Base-by-base conservation (phyloP, 2,113 vertebrate genomes). In the Lagopus muta region DNA sequence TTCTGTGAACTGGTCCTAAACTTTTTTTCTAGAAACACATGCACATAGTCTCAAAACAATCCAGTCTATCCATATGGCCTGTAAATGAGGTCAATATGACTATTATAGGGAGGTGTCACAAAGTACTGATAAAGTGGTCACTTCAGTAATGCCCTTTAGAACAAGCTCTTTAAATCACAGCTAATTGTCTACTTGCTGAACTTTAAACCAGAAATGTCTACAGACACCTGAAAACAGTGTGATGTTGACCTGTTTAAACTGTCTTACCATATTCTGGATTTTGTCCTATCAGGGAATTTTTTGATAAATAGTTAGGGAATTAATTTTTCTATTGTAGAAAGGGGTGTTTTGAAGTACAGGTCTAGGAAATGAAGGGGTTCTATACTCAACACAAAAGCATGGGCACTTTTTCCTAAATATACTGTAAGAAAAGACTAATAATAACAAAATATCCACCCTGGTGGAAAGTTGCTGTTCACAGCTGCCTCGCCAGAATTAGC, bases 401-500 rank as follows among this genome's bases (percentile, higher is more conserved):
- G 14, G 66, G 5, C 21, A 58, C 16, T 73, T 81, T 89, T 89
- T 54, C 71, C 42, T 14, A 43, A 62, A 34, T 47, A 48, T 30
- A 27, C 52, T 47, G 60, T 64, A 38, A 76, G 47, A 82, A 38
- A 70, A 30, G 45, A 60, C 15, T 70, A 83, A 20, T 27, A 40
- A 50, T 80, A 64, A 82, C 45, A 82, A 62, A 89, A 45, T 40
- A 34, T 36, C 38, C 47, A 88, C 76, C 72, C 73, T 64, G 67
- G 14, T 1, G 12, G 86, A 73, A 82, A 86, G 75, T 67, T 92
- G 60, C 43, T 32, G 55, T 86, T 82, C 47, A 30, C 55, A 67
- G 43, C 50, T 18, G 14, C 72, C 72, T 92, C 28, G 6, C 55
- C 34, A 93, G 92, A 92, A 89, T 94, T 77, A 86, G 89, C 85